Conservation (phyloP, 2,888 invertebrate genomes). For the Brenthis ino region DNA sequence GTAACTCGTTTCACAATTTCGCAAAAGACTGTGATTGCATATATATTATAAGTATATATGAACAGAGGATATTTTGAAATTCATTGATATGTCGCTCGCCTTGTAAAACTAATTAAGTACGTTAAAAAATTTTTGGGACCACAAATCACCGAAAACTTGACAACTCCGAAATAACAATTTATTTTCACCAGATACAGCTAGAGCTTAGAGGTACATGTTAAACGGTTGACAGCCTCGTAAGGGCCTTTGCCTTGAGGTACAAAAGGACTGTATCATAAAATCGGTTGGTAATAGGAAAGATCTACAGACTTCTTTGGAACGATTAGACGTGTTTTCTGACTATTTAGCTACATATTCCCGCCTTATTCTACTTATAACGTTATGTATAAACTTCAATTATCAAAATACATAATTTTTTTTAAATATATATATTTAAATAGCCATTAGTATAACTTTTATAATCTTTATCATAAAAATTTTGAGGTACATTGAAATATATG, state of each 20-base stretch:
- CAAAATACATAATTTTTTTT: too few species aligned
- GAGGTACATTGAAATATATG: too few species aligned
- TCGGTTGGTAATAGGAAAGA: constrained; percentile 8
- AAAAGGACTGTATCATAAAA: constrained; percentile 16
- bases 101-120: constrained; percentile 28
- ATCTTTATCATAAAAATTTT: too few species aligned
- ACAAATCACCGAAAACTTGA: constrained; percentile 14
- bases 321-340: constrained; percentile 19
- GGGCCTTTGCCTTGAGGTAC: constrained; percentile 29
- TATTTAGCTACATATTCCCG: constrained; percentile 19
- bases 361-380: constrained; percentile 16
- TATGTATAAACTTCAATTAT: background rate
- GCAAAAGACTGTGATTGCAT: constrained; percentile 41
- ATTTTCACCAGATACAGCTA: background rate
- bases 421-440: too few species aligned
- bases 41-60: constrained; percentile 27
- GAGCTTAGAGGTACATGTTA: background rate
- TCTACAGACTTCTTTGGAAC: constrained; percentile 3
- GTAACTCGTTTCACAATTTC: constrained; percentile 43
- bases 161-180: background rate
- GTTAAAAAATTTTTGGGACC: constrained; percentile 19
- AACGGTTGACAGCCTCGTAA: constrained; percentile 18
- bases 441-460: too few species aligned
- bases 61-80: constrained; percentile 40
- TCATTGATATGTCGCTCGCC: constrained; percentile 38